Percentiles rank a stretch among this genome's conserved stretches.
Evolutionary conservation across 2,797 vertebrate species (phyloP).

Genomic region (Enteromius viviparus): DNA sequence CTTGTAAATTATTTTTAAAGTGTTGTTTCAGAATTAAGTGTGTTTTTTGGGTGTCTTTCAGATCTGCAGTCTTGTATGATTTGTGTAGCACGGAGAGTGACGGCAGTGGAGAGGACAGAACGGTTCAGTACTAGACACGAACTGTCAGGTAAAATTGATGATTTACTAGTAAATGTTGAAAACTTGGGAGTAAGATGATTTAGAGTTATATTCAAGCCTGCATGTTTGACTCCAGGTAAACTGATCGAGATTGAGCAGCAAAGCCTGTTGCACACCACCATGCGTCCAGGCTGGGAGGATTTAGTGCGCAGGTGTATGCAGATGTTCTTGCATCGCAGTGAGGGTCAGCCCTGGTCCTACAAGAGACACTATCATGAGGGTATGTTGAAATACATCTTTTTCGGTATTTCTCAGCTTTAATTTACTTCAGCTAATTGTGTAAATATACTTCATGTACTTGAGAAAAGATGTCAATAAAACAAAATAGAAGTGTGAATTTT

Average conservation of each 20-base stretch:
- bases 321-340: conserved; percentile 92
- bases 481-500: neutral
- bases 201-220: neutral
- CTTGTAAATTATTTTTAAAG: neutral
- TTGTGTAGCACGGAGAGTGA: conserved; percentile 92
- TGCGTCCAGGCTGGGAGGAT: conserved; percentile 97
- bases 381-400: conserved; percentile 60
- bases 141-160: conserved; percentile 84
- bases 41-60: conserved; percentile 64
- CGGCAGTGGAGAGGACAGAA: conserved; percentile 89
- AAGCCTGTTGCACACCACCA: conserved; percentile 88
- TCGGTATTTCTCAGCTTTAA: neutral
- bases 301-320: conserved; percentile 95
- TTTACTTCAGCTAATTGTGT: neutral
- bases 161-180: neutral
- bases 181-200: neutral
- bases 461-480: neutral
- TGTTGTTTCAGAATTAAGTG: neutral
- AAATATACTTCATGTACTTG: neutral
- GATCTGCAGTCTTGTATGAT: conserved; percentile 99
- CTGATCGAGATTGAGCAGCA: conserved; percentile 95
- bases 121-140: conserved; percentile 96
- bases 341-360: conserved; percentile 93
- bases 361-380: conserved; percentile 97
- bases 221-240: conserved; percentile 81